A percentile compares a stretch with the other conserved stretches of the same genome.
phyloP scores from a whole-genome alignment of 2,797 vertebrate species.

The Sebastes trivittatus region DNA sequence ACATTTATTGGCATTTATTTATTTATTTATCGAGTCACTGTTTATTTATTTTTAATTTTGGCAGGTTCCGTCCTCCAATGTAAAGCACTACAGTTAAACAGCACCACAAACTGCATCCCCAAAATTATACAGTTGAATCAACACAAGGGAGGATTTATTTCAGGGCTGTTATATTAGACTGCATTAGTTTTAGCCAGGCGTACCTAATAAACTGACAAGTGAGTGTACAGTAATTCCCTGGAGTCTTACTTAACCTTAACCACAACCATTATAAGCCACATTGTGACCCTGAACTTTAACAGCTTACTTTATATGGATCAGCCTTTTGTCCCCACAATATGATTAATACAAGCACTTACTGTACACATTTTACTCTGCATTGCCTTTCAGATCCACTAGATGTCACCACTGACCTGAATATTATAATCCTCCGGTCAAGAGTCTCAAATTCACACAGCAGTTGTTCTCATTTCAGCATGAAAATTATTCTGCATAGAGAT shows the following conservation, averaged over 20 bases:
- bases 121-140: background rate
- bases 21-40: too few species aligned
- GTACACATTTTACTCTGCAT: too few species aligned
- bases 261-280: background rate
- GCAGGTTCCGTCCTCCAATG: too few species aligned
- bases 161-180: too few species aligned
- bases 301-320: background rate
- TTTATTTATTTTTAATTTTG: background rate
- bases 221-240: background rate
- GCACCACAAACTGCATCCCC: background rate
- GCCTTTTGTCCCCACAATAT: background rate
- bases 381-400: conserved; percentile 54
- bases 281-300: background rate
- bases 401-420: conserved; percentile 31
- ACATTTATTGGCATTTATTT: too few species aligned
- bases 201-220: background rate
- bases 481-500: background rate
- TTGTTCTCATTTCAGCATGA: background rate
- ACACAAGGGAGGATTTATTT: background rate
- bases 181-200: too few species aligned
- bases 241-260: background rate
- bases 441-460: background rate
- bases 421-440: background rate
- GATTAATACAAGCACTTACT: background rate
- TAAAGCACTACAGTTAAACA: background rate